Conservation (phyloP, 2,797 vertebrate species). For the Sebastes trivittatus region DNA sequence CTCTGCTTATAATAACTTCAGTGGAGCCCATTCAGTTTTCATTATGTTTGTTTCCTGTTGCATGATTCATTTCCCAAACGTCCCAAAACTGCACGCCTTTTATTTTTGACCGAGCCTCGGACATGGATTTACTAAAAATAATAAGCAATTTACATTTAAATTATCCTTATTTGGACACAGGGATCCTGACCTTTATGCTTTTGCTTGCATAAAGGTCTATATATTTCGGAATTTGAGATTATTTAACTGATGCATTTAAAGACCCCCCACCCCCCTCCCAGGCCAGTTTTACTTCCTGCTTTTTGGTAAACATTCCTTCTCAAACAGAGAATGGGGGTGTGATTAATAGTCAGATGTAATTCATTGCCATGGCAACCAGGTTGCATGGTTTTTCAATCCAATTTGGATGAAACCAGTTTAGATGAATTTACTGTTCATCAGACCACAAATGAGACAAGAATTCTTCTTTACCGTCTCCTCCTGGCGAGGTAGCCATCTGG, state of each 20-base stretch:
- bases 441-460: no score
- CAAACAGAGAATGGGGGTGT: no score
- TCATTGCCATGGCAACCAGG: no score
- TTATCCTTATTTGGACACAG: background rate
- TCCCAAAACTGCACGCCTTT: constrained; percentile 14
- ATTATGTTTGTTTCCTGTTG: constrained; percentile 40
- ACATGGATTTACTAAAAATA: background rate
- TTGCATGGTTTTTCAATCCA: no score
- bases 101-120: background rate
- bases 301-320: no score
- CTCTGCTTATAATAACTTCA: constrained; percentile 22
- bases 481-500: no score
- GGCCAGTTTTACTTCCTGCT: no score
- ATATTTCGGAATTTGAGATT: background rate
- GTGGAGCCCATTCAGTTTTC: constrained; percentile 41
- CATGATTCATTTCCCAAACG: constrained; percentile 34
- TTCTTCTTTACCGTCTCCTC: no score
- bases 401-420: no score
- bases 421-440: no score
- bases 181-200: background rate
- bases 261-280: no score
- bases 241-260: background rate
- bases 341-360: no score
- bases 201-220: background rate
- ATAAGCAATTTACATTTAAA: background rate